Evolutionary conservation across 2,113 vertebrate genomes (phyloP), one percentile per base, ranked within the genome.

Genomic region (Nettapus auritus): DNA sequence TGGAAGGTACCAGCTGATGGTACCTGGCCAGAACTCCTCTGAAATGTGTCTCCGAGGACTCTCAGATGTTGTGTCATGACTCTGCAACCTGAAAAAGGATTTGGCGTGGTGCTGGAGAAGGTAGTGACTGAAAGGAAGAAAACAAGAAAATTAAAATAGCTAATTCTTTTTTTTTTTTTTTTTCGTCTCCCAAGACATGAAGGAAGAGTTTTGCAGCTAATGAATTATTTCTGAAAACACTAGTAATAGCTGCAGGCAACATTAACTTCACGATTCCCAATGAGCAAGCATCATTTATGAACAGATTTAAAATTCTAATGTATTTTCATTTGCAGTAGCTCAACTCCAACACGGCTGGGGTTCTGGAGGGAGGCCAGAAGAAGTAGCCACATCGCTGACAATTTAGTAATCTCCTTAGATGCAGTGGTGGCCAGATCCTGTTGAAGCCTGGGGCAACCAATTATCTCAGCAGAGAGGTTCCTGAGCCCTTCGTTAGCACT

Each of bases 171-270:
- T 48, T 48, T 48, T 46, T 48, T 10, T 48, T 48, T 79, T 20
- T 95, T 80, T 86, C 52, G 18, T 82, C 66, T 92, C 66, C 62
- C 42, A 56, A 90, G 82, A 94, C 36, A 66, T 11, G 33, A 48
- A 82, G 60, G 77, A 84, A 92, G 53, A 55, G 88, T 86, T 96
- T 93, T 95, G 62, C 86, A 93, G 66, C 67, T 96, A 94, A 94
- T 96, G 33, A 94, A 96, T 96, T 95, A 94, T 94, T 97, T 96
- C 90, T 96, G 86, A 95, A 96, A 95, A 82, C 90, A 88, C 28
- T 76, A 50, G 80, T 93, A 89, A 73, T 93, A 90, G 90, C 80
- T 94, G 70, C 90, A 76, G 93, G 93, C 86, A 88, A 79, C 53
- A 57, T 90, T 92, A 94, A 57, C 92, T 93, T 93, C 76, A 64